Conservation (phyloP, 1,140 invertebrate species). For the Drosophila fuyamai region DNA sequence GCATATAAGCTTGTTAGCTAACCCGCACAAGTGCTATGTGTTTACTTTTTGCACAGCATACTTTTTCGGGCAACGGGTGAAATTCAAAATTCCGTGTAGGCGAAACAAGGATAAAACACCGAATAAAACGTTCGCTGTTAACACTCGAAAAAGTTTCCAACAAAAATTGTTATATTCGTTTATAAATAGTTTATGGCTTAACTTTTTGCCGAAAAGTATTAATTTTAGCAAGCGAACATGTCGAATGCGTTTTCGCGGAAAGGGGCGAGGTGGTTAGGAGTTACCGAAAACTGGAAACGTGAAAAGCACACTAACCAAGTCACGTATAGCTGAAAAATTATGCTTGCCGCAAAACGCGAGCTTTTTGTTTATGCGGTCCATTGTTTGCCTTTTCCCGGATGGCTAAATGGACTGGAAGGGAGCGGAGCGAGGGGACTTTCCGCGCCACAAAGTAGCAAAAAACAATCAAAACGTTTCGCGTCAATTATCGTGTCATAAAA, state of each 20-base stretch:
- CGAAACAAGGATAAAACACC: slow-evolving; percentile 14
- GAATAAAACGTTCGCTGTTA: slow-evolving; percentile 49
- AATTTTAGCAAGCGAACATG: slow-evolving; percentile 38
- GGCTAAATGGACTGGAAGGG: slow-evolving; percentile 8
- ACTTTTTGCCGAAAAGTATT: slow-evolving; percentile 54
- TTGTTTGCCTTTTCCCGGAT: slow-evolving; percentile 47
- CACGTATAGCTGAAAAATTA: slow-evolving; percentile 60
- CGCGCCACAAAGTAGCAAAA: slow-evolving; percentile 40
- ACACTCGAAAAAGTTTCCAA: slow-evolving; percentile 25
- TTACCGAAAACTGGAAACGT: slow-evolving; percentile 30
- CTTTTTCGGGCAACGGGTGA: slow-evolving; percentile 5
- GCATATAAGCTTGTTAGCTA: slow-evolving; percentile 20
- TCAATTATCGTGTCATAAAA: slow-evolving; percentile 82
- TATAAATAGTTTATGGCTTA: slow-evolving; percentile 57
- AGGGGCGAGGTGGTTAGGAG: slow-evolving; percentile 1
- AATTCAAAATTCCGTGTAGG: slow-evolving; percentile 26
- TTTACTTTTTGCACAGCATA: slow-evolving; percentile 2
- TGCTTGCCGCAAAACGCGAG: slow-evolving; percentile 53
- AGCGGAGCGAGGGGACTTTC: neutral
- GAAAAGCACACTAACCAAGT: slow-evolving; percentile 43
- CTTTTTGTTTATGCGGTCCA: slow-evolving; percentile 63
- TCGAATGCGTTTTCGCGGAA: slow-evolving; percentile 21
- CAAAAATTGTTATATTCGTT: slow-evolving; percentile 50
- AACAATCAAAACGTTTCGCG: slow-evolving; percentile 79
- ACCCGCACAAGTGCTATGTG: slow-evolving; percentile 13